Conservation (phyloP, 1,140 invertebrate species). For the Lasioglossum albipes region DNA sequence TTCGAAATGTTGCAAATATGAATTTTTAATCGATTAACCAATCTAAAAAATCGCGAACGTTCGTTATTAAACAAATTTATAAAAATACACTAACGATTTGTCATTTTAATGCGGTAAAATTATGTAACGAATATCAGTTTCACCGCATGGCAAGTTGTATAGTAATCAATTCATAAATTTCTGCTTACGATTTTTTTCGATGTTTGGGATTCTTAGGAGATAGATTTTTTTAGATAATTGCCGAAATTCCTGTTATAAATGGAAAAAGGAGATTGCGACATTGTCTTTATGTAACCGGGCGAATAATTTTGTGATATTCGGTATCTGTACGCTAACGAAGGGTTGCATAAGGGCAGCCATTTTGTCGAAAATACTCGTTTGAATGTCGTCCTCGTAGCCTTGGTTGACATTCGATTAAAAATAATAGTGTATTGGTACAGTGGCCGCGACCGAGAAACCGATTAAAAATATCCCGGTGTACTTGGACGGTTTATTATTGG, state of each 20-base stretch:
- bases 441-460: slow-evolving; percentile 54
- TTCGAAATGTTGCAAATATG: neutral
- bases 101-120: neutral
- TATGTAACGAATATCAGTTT: slow-evolving; percentile 19
- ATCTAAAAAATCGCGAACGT: neutral
- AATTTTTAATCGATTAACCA: no score
- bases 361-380: slow-evolving; percentile 64
- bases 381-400: slow-evolving; percentile 44
- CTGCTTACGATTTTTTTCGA: neutral
- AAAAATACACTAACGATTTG: neutral
- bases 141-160: slow-evolving; percentile 3
- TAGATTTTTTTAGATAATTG: neutral
- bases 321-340: neutral
- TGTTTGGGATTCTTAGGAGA: neutral
- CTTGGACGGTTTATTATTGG: slow-evolving; percentile 48
- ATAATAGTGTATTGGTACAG: slow-evolving; percentile 42
- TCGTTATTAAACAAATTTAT: neutral
- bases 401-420: slow-evolving; percentile 51
- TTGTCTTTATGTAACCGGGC: neutral
- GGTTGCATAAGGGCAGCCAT: slow-evolving; percentile 75
- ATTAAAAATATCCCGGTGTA: slow-evolving; percentile 33
- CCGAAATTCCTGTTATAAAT: neutral
- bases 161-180: neutral
- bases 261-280: neutral
- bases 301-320: neutral